These are phyloP conservation scores for Entomyzon cyanotis DNA, from an alignment of 2,113 vertebrate species.

Conservation along the genomic window DNA sequence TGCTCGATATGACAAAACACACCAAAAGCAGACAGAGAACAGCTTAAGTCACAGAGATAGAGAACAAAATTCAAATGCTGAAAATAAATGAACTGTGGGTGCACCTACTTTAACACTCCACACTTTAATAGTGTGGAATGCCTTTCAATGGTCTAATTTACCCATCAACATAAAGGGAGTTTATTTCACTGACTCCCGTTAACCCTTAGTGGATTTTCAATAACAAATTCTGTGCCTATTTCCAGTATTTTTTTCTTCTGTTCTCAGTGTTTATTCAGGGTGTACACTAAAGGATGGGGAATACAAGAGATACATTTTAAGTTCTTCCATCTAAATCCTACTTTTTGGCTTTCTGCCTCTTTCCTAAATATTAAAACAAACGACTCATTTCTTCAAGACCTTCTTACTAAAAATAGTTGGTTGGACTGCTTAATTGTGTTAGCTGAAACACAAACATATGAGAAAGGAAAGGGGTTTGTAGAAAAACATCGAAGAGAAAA, in stretches of 20 bases:
- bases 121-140: neutral
- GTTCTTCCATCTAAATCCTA: conserved; percentile 16
- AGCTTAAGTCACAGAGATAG: neutral
- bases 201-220: neutral
- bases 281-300: neutral
- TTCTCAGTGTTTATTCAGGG: neutral
- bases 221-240: neutral
- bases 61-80: neutral
- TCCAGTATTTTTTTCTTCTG: neutral
- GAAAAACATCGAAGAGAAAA: conserved; percentile 40
- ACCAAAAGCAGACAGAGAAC: neutral
- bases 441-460: conserved; percentile 50
- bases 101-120: neutral
- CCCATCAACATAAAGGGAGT: neutral
- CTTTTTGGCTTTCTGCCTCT: conserved; percentile 29
- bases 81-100: neutral
- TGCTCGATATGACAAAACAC: neutral
- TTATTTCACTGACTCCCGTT: conserved; percentile 27
- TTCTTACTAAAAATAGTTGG: conserved; percentile 54
- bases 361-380: conserved; percentile 44
- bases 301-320: conserved; percentile 18
- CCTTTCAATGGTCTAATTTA: neutral
- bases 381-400: conserved; percentile 39
- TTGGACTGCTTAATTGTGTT: conserved; percentile 62
- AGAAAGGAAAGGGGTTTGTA: conserved; percentile 61